Base-by-base conservation (phyloP, 1,140 invertebrate genomes). In the Teleogryllus occipitalis region DNA sequence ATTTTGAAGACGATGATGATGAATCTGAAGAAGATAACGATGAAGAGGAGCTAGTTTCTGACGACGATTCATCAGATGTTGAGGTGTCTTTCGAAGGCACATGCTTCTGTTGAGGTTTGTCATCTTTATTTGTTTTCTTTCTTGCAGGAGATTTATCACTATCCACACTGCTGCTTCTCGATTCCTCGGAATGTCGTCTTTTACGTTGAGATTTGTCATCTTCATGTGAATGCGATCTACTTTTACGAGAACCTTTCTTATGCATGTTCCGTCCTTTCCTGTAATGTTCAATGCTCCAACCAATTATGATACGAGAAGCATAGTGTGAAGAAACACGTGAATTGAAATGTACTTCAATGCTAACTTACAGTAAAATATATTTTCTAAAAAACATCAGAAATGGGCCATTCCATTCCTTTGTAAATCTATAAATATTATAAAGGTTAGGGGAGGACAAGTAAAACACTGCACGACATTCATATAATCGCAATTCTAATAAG, bases 1-100 rank as follows among this genome's bases (percentile, higher is more conserved):
- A 82, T 84, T 39, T 84, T 0, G 82, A 83, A 8, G 82, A 73
- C 82, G 82, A 78, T 82, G 81, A 73, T 82, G 82, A 80, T 82
- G 82, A 80, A 82, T 81, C 77, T 82, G 82, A 47, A 82, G 82
- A 47, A 78, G 74, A 81, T 83, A 18, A 65, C 3, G 54, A 65
- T 18, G 74, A 75, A 12, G 21, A 27, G 12, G 74, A 47, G 12
- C 74, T 75, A 14, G 10, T 2, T 12, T 21, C 10, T 10, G 74
- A 75, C 7, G 74, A 75, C 14, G 21, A 75, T 2, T 21, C n/a
- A 14, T 47, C 46, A 5, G 74, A 75, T 75, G 21, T 12, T 14
- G 74, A 75, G 0, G 74, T 14, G 46, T 75, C 46, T 75, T 14
- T 27, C n/a, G 74, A 21, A 75, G 10, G 21, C 2, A 21, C 8